A percentile compares a stretch with the other conserved stretches of the same genome.
phyloP scores from a whole-genome alignment of 2,113 vertebrate species.

The Procavia capensis region DNA sequence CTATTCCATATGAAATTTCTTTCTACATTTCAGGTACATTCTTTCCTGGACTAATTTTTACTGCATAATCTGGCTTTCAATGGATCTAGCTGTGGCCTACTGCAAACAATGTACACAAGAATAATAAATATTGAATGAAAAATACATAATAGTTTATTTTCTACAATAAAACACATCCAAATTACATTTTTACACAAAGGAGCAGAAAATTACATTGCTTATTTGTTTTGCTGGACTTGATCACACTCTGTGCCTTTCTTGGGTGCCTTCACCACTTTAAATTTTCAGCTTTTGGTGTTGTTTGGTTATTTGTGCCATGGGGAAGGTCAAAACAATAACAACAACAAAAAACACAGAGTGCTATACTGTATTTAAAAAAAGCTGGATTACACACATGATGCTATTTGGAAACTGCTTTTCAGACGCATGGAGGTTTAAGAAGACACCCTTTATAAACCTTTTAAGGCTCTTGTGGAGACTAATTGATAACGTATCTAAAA shows the following conservation, averaged over 20 bases:
- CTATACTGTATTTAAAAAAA: neutral
- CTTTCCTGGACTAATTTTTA: neutral
- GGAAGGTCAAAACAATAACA: neutral
- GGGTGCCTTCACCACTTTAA: neutral
- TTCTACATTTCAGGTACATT: neutral
- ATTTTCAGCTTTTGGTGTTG: neutral
- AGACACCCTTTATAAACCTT: neutral
- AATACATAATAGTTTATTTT: neutral
- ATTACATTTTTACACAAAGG: conserved; percentile 7
- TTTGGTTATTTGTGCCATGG: neutral
- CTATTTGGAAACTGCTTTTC: neutral
- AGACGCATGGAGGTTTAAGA: neutral
- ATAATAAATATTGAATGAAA: conserved; percentile 21
- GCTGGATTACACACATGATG: neutral
- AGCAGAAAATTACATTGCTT: neutral
- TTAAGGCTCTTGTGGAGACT: neutral
- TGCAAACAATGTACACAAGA: neutral
- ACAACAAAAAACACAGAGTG: neutral
- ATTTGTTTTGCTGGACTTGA: neutral
- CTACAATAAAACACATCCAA: neutral
- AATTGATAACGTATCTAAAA: neutral
- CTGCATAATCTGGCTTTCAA: neutral
- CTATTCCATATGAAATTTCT: neutral
- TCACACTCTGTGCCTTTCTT: neutral
- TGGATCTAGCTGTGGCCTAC: neutral